Conservation (phyloP, 2,113 vertebrate species). For the Amphiprion percula region DNA sequence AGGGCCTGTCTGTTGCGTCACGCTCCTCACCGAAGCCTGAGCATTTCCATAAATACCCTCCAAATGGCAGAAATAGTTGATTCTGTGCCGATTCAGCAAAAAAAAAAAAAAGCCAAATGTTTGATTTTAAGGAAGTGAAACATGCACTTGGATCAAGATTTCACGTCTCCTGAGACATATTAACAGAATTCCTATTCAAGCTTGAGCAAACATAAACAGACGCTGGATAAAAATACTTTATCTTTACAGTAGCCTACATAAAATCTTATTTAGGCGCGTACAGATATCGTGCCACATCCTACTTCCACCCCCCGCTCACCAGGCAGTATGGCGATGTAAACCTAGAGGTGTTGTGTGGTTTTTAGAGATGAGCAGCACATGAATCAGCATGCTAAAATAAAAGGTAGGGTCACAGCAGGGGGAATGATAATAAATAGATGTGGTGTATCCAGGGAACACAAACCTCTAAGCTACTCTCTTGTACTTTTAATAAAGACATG, state of each 20-base stretch:
- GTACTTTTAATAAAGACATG: conserved; percentile 79
- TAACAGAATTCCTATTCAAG: conserved; percentile 1
- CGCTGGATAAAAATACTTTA: neutral
- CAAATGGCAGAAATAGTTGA: neutral
- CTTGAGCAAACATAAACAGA: conserved; percentile 8
- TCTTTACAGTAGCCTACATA: conserved; percentile 39
- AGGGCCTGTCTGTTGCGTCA: conserved; percentile 69
- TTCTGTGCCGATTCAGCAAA: conserved; percentile 25
- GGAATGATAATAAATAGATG: conserved; percentile 89
- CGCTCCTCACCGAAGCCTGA: neutral
- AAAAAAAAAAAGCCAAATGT: neutral
- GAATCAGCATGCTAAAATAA: conserved; percentile 95
- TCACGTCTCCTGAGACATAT: neutral
- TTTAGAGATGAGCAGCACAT: conserved; percentile 90
- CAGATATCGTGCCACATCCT: conserved; percentile 41
- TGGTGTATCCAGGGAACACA: conserved; percentile 85
- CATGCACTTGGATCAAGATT: neutral
- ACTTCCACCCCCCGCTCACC: conserved; percentile 50
- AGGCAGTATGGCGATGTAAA: conserved; percentile 85
- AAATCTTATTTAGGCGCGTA: conserved; percentile 35
- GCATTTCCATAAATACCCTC: neutral
- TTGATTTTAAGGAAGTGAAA: conserved; percentile 43
- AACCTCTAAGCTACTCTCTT: conserved; percentile 76
- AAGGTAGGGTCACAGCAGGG: conserved; percentile 86
- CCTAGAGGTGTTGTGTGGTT: conserved; percentile 88